A percentile compares a stretch with the other conserved stretches of the same genome.
Evolutionary conservation across 2,113 vertebrate genomes (phyloP).

Genomic region (Hyla sarda): DNA sequence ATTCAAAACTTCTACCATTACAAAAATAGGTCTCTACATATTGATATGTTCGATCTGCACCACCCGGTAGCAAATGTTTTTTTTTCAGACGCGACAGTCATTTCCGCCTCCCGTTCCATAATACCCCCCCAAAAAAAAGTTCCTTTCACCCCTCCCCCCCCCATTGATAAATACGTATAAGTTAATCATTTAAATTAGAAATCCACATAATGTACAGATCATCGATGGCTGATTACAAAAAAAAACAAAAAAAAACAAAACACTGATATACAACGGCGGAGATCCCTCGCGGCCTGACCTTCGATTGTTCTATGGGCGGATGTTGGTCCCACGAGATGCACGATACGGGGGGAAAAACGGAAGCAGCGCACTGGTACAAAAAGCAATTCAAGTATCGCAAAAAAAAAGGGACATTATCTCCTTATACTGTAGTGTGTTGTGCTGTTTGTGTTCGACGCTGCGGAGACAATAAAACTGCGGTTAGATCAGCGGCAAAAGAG

Average conservation of each 20-base stretch:
- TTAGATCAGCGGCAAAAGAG: not conserved
- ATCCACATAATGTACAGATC: slow-evolving; percentile 92
- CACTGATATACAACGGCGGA: slow-evolving; percentile 75
- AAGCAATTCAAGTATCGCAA: slow-evolving; percentile 74
- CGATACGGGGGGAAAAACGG: slow-evolving; percentile 76
- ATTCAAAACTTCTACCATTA: slow-evolving; percentile 96
- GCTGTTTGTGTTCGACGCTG: slow-evolving; percentile 83
- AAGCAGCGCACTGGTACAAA: slow-evolving; percentile 81
- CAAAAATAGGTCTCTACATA: slow-evolving; percentile 99
- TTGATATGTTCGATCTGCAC: slow-evolving; percentile 81
- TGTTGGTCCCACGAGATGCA: slow-evolving; percentile 86
- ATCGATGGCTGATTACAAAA: slow-evolving; percentile 73
- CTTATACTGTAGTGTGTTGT: slow-evolving; percentile 87
- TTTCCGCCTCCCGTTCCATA: slow-evolving; percentile 76
- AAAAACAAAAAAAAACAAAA: slow-evolving; percentile 71
- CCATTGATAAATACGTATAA: slow-evolving; percentile 88
- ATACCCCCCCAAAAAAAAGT: slow-evolving; percentile 66
- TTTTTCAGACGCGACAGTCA: slow-evolving; percentile 82
- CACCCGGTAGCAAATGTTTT: slow-evolving; percentile 81
- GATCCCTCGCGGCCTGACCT: slow-evolving; percentile 73
- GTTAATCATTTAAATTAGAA: slow-evolving; percentile 99
- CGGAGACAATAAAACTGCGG: not conserved
- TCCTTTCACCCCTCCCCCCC: slow-evolving; percentile 73
- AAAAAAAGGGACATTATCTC: slow-evolving; percentile 78
- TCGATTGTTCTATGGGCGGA: slow-evolving; percentile 72